Evolutionary conservation across 1,140 invertebrate species (phyloP).

Genomic region (Diabrotica undecimpunctata): DNA sequence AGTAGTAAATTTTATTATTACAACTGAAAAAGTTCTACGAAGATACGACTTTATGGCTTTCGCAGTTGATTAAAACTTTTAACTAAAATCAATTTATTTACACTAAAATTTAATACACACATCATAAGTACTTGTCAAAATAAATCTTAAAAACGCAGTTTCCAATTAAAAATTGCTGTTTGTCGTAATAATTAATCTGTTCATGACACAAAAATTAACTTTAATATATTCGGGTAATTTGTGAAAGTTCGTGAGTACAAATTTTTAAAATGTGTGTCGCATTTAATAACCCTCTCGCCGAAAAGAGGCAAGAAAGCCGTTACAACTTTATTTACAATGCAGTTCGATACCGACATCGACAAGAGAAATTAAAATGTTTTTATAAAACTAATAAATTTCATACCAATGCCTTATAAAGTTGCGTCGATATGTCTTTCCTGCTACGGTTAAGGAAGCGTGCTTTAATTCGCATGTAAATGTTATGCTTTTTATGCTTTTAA

Average conservation of each 20-base stretch:
- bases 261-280: slow-evolving; percentile 2
- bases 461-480: neutral
- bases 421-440: neutral
- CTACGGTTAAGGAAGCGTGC: neutral
- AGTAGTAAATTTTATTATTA: no score
- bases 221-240: slow-evolving; percentile 3
- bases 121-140: no score
- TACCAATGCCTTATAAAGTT: neutral
- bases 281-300: slow-evolving; percentile 1
- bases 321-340: slow-evolving; percentile 2
- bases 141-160: no score
- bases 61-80: no score
- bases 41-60: no score
- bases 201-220: neutral
- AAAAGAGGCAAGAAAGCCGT: slow-evolving; percentile 2
- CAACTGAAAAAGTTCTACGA: no score
- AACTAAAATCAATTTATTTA: no score
- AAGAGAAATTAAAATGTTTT: slow-evolving; percentile 1
- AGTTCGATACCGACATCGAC: neutral
- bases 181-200: neutral
- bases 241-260: neutral
- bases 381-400: neutral
- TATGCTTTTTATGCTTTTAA: neutral
- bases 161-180: no score
- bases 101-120: no score